phyloP scores from a whole-genome alignment of 2,888 invertebrate genomes.

The Nephrotoma guestfalica region DNA sequence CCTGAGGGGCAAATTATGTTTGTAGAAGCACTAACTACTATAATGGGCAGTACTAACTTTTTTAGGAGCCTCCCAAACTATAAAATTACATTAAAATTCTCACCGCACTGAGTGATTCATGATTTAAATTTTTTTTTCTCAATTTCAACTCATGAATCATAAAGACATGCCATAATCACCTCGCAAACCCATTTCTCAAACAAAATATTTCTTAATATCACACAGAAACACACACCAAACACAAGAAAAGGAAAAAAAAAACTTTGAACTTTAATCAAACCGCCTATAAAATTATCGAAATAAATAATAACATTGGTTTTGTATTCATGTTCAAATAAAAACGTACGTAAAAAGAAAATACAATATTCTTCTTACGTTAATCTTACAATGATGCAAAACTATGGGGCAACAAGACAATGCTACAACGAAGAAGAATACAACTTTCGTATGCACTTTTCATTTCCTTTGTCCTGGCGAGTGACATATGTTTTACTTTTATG shows the following conservation, averaged over 20 bases:
- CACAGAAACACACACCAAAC: not conserved
- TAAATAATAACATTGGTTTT: not conserved
- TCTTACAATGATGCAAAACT: not conserved
- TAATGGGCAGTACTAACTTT: too few relatives aligned
- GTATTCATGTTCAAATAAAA: not conserved
- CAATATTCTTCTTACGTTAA: not conserved
- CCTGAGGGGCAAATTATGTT: too few relatives aligned
- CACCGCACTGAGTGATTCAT: not conserved
- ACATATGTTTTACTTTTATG: not conserved
- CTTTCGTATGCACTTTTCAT: not conserved
- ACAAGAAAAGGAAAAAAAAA: not conserved
- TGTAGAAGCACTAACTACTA: too few relatives aligned
- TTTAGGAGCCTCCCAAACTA: too few relatives aligned
- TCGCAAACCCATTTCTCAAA: not conserved
- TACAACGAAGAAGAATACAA: not conserved
- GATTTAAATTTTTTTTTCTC: not conserved
- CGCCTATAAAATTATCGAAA: not conserved
- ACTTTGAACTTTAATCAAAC: not conserved
- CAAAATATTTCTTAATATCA: not conserved
- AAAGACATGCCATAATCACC: not conserved
- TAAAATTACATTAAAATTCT: not conserved
- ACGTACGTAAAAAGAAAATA: not conserved
- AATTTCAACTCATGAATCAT: not conserved
- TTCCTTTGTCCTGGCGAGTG: not conserved
- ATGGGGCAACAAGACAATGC: not conserved